phyloP scores from a whole-genome alignment of 2,888 invertebrate species.

The Coecobrya sp. region DNA sequence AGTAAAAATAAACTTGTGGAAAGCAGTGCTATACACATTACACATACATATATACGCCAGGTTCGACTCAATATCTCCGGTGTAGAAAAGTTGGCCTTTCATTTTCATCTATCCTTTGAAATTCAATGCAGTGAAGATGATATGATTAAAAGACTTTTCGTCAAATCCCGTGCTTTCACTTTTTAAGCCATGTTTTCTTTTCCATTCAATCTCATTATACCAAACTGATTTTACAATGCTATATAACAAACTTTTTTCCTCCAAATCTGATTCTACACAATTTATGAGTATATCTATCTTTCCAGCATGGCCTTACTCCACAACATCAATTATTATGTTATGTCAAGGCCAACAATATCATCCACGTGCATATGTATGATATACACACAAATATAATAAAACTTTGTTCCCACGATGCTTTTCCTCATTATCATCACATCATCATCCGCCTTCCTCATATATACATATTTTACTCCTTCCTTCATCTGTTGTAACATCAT shows the following conservation, averaged over 20 bases:
- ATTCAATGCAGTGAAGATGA: not conserved
- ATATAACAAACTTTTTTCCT: not conserved
- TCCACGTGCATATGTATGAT: not conserved
- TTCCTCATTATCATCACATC: constrained; percentile 36
- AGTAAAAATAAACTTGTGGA: too few species aligned
- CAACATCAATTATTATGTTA: not conserved
- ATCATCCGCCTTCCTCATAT: not conserved
- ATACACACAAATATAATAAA: not conserved
- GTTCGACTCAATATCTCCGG: not conserved
- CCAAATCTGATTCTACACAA: not conserved
- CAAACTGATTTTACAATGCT: not conserved
- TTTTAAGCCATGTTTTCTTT: not conserved
- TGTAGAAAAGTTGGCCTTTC: not conserved
- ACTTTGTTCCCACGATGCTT: constrained; percentile 36
- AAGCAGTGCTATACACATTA: too few species aligned
- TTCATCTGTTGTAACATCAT: not conserved
- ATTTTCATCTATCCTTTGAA: constrained; percentile 2
- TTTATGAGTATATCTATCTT: not conserved
- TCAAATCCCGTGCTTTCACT: not conserved
- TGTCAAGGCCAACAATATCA: not conserved
- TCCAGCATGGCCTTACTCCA: not conserved
- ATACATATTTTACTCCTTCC: not conserved
- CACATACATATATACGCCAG: too few species aligned
- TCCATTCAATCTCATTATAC: not conserved
- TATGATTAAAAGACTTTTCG: not conserved